Conservation (phyloP, 2,888 invertebrate genomes). For the Drosophila mimetica region DNA sequence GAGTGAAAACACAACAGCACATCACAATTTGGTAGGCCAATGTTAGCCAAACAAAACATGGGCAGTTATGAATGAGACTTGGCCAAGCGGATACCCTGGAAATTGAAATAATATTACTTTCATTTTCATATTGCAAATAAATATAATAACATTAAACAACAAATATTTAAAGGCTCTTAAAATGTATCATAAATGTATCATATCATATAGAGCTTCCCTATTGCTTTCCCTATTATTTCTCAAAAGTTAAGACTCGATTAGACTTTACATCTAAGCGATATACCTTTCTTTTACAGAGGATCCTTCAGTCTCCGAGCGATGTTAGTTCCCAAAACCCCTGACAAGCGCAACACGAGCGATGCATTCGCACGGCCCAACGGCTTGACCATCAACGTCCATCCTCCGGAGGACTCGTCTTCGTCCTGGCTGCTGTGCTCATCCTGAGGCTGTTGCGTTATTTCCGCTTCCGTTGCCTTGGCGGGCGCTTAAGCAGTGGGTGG, state of each 20-base stretch:
- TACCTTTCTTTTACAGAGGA: neutral
- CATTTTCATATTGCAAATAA: too few relatives aligned
- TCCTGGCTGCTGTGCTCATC: constrained; percentile 27
- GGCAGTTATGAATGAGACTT: neutral
- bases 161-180: too few relatives aligned
- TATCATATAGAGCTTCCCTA: too few relatives aligned
- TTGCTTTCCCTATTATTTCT: too few relatives aligned
- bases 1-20: constrained; percentile 24
- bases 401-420: constrained; percentile 21
- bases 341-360: constrained; percentile 42
- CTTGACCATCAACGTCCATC: constrained; percentile 49
- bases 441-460: constrained; percentile 67
- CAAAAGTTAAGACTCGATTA: too few relatives aligned
- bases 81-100: constrained; percentile 12
- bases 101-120: neutral
- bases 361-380: constrained; percentile 65
- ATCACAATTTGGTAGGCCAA: constrained; percentile 51
- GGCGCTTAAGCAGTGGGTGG: constrained; percentile 53
- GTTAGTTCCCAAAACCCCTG: constrained; percentile 29
- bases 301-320: neutral
- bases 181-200: too few relatives aligned
- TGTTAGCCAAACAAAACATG: constrained; percentile 67
- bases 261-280: neutral
- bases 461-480: constrained; percentile 63
- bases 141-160: too few relatives aligned